A percentile compares a stretch with the other conserved stretches of the same genome.
phyloP scores from a whole-genome alignment of 2,888 invertebrate species.

The Drosophila affinis region DNA sequence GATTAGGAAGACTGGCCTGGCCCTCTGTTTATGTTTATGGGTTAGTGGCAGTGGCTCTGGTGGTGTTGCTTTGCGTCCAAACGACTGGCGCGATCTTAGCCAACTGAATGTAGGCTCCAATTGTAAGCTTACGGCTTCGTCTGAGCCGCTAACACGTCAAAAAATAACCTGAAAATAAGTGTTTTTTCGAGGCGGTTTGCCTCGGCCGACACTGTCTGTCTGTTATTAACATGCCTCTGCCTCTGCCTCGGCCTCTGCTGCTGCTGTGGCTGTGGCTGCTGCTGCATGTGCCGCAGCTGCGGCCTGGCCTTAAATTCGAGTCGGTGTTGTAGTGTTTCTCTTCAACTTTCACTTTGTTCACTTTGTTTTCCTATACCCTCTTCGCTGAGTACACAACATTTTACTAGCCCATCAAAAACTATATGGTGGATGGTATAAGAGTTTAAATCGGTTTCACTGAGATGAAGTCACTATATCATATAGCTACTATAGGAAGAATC shows the following conservation, averaged over 20 bases:
- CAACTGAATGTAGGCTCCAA: constrained; percentile 61
- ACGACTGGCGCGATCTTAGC: constrained; percentile 67
- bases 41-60: not conserved
- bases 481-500: too few relatives aligned
- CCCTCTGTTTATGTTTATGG: constrained; percentile 13
- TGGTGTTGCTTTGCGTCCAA: constrained; percentile 52
- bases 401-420: too few relatives aligned
- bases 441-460: too few relatives aligned
- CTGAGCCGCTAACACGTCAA: constrained; percentile 71
- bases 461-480: too few relatives aligned
- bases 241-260: constrained; percentile 19
- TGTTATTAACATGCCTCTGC: constrained; percentile 68
- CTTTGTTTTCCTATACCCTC: not conserved
- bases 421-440: too few relatives aligned
- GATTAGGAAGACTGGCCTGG: constrained; percentile 22
- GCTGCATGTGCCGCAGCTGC: constrained; percentile 24
- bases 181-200: constrained; percentile 20
- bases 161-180: constrained; percentile 71
- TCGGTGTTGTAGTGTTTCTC: not conserved
- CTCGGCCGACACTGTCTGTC: constrained; percentile 6
- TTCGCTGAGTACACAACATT: not conserved
- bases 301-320: not conserved
- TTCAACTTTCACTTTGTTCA: not conserved
- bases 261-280: constrained; percentile 14
- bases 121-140: constrained; percentile 33